phyloP scores from a whole-genome alignment of 1,140 invertebrate species.

The Notospermus geniculatus region DNA sequence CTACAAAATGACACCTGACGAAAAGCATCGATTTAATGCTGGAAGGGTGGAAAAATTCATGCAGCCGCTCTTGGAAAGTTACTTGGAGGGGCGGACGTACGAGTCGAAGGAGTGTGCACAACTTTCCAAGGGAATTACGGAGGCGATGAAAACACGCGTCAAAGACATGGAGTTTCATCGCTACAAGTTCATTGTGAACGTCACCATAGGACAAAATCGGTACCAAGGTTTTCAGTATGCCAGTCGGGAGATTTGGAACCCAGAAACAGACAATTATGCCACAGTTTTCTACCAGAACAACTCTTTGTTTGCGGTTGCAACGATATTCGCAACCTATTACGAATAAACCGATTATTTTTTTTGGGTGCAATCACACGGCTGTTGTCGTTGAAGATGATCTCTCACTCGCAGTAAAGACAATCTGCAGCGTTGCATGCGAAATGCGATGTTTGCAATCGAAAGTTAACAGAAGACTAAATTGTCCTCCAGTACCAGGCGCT shows the following conservation, averaged over 20 bases:
- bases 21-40: conserved; percentile 37
- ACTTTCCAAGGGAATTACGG: conserved; percentile 22
- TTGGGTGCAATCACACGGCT: too few species aligned
- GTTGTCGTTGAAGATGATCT: too few species aligned
- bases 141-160: conserved; percentile 31
- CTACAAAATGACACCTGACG: conserved; percentile 33
- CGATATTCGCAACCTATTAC: conserved; percentile 43
- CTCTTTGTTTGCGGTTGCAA: conserved; percentile 36
- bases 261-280: conserved; percentile 39
- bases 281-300: conserved; percentile 34
- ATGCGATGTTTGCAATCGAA: too few species aligned
- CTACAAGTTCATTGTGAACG: conserved; percentile 45
- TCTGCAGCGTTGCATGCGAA: too few species aligned
- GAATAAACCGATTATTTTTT: too few species aligned
- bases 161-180: conserved; percentile 35
- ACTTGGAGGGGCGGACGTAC: conserved; percentile 25
- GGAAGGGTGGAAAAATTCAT: conserved; percentile 30
- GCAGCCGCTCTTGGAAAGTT: conserved; percentile 24
- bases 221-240: conserved; percentile 36
- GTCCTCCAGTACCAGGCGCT: too few species aligned
- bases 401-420: too few species aligned
- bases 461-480: too few species aligned
- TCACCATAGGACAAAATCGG: conserved; percentile 43
- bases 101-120: conserved; percentile 15
- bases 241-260: conserved; percentile 42